Base-by-base conservation (phyloP, 2,797 vertebrate species). In the Spatula versicolor region DNA sequence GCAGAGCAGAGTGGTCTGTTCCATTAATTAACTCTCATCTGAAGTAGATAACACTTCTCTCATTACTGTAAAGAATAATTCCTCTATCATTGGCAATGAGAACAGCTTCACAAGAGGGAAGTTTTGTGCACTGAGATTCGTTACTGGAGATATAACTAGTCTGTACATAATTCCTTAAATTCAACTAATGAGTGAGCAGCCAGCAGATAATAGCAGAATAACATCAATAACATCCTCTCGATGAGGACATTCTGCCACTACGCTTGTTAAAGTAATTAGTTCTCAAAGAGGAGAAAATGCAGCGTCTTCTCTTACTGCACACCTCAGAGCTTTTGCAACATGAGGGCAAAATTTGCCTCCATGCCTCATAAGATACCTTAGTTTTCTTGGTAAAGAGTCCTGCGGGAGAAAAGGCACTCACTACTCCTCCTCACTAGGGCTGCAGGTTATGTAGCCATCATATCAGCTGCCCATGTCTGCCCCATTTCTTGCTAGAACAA, bases 11-110 rank as follows among this genome's bases (percentile, higher is more conserved):
- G 55, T 26, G 77, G 33, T 17, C 37, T 92, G 66, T 48, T 67
- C 72, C 69, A 52, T 90, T 86, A 91, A 85, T 93, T 85, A 80
- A 55, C 74, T 86, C 84, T 88, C 83, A 75, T 69, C 85, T 83
- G 58, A 91, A 91, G 41, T 1, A 30, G 64, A 52, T 25, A 83
- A 43, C 46, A 73, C 62, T 80, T 59, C 41, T 86, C 73, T 69
- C 60, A 35, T 63, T 85, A 39, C 28, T 11, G 2, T 55, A 43
- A 46, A 79, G 62, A 87, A 55, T 41, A 76, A 59, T 72, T 83
- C 58, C 37, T 83, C 68, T 88, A 11, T 41, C 83, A 37, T 63
- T 81, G 67, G 50, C 66, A 89, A 52, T 13, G n/a, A 43, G 63
- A 90, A 63, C 13, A 75, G 43, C 82, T 94, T 91, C 82, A 95